These are phyloP conservation scores for Caenorhabditis sp. DNA, from an alignment of 2,888 invertebrate species.

Conservation along the genomic window DNA sequence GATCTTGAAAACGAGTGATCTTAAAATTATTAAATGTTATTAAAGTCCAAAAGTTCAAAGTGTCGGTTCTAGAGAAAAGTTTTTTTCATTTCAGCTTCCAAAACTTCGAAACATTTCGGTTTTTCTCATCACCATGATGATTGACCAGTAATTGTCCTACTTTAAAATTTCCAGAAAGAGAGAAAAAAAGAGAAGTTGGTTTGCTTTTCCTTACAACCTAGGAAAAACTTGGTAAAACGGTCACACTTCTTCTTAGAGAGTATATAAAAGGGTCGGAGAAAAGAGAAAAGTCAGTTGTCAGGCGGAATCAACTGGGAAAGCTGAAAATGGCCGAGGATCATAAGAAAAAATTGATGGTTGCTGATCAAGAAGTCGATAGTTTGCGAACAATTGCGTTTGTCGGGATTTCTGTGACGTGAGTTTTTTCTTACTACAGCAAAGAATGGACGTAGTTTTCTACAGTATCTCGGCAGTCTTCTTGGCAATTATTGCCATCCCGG, in stretches of 20 bases:
- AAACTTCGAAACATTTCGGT: too few species aligned
- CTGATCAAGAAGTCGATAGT: slow-evolving; percentile 19
- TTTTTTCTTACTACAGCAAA: slow-evolving; percentile 3
- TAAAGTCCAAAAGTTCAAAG: too few species aligned
- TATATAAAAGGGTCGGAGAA: not conserved
- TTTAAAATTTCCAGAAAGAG: not conserved
- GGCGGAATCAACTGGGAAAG: not conserved
- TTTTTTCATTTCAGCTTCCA: too few species aligned
- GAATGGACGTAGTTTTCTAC: not conserved
- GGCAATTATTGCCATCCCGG: slow-evolving; percentile 34
- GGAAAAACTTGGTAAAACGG: slow-evolving; percentile 3
- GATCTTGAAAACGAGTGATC: too few species aligned
- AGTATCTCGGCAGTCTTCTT: slow-evolving; percentile 17
- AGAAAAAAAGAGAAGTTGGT: not conserved
- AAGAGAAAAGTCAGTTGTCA: too few species aligned
- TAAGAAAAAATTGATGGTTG: not conserved
- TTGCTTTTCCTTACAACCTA: not conserved
- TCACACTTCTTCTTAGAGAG: not conserved
- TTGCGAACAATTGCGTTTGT: slow-evolving; percentile 39
- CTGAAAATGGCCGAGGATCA: not conserved
- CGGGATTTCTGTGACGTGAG: slow-evolving; percentile 41
- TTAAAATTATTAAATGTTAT: too few species aligned
- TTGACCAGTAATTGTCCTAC: not conserved
- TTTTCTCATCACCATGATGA: not conserved
- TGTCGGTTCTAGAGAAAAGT: too few species aligned